These are phyloP conservation scores for Nesidiocoris tenuis DNA, from an alignment of 2,888 invertebrate genomes.

Conservation along the genomic window DNA sequence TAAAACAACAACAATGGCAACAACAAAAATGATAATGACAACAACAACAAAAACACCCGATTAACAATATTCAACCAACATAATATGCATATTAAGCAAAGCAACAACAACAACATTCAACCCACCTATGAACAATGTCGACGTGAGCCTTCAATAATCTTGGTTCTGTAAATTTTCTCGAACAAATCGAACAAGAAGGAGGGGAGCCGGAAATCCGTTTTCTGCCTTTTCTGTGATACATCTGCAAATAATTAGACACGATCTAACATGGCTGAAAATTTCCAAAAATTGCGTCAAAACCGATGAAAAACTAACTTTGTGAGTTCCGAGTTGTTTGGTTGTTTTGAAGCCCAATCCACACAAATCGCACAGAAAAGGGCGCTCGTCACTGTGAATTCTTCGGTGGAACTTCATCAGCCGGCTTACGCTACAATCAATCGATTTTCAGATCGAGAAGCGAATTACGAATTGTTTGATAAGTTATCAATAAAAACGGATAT, in stretches of 20 bases:
- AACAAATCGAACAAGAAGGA: conserved; percentile 62
- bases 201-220: not conserved
- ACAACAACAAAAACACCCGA: no score
- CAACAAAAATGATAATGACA: no score
- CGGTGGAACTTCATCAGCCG: conserved; percentile 72
- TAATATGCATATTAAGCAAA: no score
- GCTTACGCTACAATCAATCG: conserved; percentile 58
- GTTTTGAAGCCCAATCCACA: conserved; percentile 80
- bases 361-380: conserved; percentile 63
- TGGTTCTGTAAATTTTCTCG: conserved; percentile 60
- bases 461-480: no score
- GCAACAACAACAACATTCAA: no score
- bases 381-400: conserved; percentile 69
- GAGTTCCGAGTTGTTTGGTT: conserved; percentile 74
- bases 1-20: no score
- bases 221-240: conserved; percentile 5
- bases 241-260: conserved; percentile 10
- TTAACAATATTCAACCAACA: no score
- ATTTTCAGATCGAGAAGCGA: no score
- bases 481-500: no score
- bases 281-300: no score
- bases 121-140: conserved; percentile 63
- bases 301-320: conserved; percentile 55
- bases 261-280: no score
- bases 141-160: conserved; percentile 60